These are phyloP conservation scores for Alloplasta piceator DNA, from an alignment of 2,888 invertebrate species.

Conservation along the genomic window DNA sequence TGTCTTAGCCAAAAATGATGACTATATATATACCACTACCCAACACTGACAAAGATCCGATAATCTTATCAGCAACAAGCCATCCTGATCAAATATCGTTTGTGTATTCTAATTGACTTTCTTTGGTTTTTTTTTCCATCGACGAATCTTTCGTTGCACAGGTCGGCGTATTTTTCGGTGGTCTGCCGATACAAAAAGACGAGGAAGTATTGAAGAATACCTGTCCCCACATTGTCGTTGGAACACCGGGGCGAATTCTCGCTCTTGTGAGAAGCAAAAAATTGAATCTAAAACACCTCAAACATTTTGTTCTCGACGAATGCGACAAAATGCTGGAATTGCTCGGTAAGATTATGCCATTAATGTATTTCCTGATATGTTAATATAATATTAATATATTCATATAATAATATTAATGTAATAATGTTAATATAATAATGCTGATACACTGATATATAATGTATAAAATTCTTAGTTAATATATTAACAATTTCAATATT, in stretches of 20 bases:
- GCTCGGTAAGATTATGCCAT: constrained; percentile 86
- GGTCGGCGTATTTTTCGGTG: constrained; percentile 99
- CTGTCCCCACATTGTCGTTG: constrained; percentile 99
- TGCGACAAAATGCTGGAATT: constrained; percentile 99
- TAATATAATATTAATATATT: no score
- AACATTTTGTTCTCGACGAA: constrained; percentile 99
- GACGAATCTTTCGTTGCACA: constrained; percentile 62
- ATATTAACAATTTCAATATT: no score
- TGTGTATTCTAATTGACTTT: constrained; percentile 18
- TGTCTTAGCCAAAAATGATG: constrained; percentile 72
- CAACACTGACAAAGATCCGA: constrained; percentile 72
- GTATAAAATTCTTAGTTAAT: no score
- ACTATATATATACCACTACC: constrained; percentile 70
- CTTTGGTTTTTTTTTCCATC: not conserved
- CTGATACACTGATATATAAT: no score
- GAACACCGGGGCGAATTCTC: constrained; percentile 98
- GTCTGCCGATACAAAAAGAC: constrained; percentile 97
- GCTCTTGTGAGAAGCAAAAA: constrained; percentile 97
- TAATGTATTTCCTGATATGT: no score
- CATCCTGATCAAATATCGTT: not conserved
- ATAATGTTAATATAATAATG: no score
- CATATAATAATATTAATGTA: no score
- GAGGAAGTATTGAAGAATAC: constrained; percentile 98
- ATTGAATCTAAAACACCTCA: constrained; percentile 96
- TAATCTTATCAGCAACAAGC: not conserved